Percentiles rank a stretch among this genome's conserved stretches.
These are phyloP conservation scores for Abrostola tripartita DNA, from an alignment of 2,888 invertebrate genomes.

Conservation along the genomic window DNA sequence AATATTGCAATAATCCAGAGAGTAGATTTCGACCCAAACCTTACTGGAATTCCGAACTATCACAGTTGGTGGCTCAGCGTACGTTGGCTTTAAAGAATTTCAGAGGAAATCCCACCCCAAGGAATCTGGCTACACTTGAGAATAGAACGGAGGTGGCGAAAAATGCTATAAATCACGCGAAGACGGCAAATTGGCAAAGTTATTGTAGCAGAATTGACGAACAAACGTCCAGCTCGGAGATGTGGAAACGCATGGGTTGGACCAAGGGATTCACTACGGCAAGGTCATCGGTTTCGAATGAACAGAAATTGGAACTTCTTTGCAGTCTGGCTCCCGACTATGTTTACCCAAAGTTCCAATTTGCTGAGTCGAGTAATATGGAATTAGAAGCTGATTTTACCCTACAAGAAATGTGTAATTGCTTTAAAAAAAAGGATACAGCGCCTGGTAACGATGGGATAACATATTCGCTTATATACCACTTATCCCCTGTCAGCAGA, in stretches of 20 bases:
- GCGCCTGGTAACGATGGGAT: no score
- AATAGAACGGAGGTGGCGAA: not conserved
- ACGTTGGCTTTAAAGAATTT: constrained; percentile 5
- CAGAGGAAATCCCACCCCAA: constrained; percentile 15
- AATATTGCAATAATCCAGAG: not conserved
- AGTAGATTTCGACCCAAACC: not conserved
- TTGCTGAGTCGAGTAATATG: no score
- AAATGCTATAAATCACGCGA: not conserved
- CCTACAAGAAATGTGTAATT: no score
- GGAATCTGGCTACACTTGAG: constrained; percentile 4
- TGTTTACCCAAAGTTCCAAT: no score
- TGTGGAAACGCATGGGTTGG: constrained; percentile 9
- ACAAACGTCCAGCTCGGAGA: constrained; percentile 1
- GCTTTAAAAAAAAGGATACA: no score
- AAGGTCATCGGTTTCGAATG: no score
- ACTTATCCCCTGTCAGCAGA: no score
- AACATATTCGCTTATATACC: no score
- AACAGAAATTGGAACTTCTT: no score
- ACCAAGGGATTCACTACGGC: not conserved
- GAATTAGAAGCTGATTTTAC: no score
- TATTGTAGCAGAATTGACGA: constrained; percentile 14
- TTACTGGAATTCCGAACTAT: not conserved
- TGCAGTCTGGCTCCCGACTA: no score
- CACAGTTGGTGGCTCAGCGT: constrained; percentile 5
- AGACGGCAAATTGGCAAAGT: constrained; percentile 5